Evolutionary conservation across 2,797 vertebrate genomes (phyloP).

Genomic region (Lophius americanus): DNA sequence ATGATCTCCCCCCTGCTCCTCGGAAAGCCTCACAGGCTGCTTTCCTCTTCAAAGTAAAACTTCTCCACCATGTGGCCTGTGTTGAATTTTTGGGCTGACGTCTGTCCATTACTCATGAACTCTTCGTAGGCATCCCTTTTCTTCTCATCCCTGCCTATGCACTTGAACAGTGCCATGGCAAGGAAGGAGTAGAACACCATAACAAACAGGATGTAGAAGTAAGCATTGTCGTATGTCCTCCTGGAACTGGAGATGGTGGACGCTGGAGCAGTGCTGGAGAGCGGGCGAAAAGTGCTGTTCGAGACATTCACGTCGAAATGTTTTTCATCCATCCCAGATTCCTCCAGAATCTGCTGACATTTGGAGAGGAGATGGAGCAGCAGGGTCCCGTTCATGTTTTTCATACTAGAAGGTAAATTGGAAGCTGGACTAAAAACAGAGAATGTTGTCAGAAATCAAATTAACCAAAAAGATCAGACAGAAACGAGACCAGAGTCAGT

Average conservation of each 20-base stretch:
- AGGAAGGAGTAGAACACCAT: conserved; percentile 92
- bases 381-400: conserved; percentile 69
- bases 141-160: conserved; percentile 81
- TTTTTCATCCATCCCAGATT: conserved; percentile 67
- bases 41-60: conserved; percentile 91
- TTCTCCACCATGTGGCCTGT: conserved; percentile 75
- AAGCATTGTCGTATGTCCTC: conserved; percentile 88
- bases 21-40: conserved; percentile 80
- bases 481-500: conserved; percentile 11
- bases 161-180: conserved; percentile 88
- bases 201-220: conserved; percentile 91
- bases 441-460: conserved; percentile 3
- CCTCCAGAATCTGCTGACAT: conserved; percentile 77
- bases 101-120: conserved; percentile 76
- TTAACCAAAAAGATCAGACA: not conserved
- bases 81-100: conserved; percentile 79
- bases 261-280: conserved; percentile 11
- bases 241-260: conserved; percentile 30
- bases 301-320: conserved; percentile 31
- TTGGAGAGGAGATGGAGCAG: conserved; percentile 67
- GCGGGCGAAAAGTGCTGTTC: conserved; percentile 31
- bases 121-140: conserved; percentile 87
- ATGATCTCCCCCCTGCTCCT: conserved; percentile 52
- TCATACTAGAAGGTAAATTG: conserved; percentile 43
- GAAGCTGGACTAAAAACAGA: not conserved